Evolutionary conservation across 1,140 invertebrate species (phyloP), one percentile per base, ranked within the genome.

Genomic region (Ladona fulva): DNA sequence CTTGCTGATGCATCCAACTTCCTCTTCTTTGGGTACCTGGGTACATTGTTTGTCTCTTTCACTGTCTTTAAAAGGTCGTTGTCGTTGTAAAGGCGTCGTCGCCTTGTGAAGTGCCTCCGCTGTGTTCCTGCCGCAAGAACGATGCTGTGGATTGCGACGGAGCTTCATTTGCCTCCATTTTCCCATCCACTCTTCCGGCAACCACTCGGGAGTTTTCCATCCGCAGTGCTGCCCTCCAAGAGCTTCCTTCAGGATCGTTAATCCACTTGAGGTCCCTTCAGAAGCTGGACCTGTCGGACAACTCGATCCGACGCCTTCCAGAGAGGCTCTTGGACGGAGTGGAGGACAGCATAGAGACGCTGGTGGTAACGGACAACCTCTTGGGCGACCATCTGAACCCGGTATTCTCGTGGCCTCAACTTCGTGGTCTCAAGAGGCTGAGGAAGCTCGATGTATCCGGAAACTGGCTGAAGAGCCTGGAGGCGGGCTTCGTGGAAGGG

Each of bases 371-470:
- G 12, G 89, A 95, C 81, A 97, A 97, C 84, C 85, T 95, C 24
- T 86, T 97, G 3, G 95, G 95, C 0, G 94, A 96, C 82, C 94
- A 92, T 81, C 85, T 96, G 0, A 96, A 96, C 85, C 95, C 95
- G 0, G 94, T 96, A 79, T 96, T 96, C 83, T 93, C 93, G 0
- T 93, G 91, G 14, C 91, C 90, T 24, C 94, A 96, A 83, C 91
- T 96, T 78, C 92, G 93, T 78, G 90, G 91, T n/a, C 83, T 95
- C 76, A 87, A 87, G 0, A 88, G 91, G 78, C 83, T 96, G n/a
- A 88, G 89, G 79, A 83, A 92, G 5, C 83, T 97, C 25, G 93
- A 96, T 85, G 86, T 96, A 8, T 91, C 90, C 25, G 90, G 90
- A 19, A 97, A 97, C 82, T 89, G 88, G 74, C 91, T 97, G 44